Percentiles rank a stretch among this genome's conserved stretches.
Conservation (phyloP, 2,797 vertebrate species). For the Sylvilagus floridanus region DNA sequence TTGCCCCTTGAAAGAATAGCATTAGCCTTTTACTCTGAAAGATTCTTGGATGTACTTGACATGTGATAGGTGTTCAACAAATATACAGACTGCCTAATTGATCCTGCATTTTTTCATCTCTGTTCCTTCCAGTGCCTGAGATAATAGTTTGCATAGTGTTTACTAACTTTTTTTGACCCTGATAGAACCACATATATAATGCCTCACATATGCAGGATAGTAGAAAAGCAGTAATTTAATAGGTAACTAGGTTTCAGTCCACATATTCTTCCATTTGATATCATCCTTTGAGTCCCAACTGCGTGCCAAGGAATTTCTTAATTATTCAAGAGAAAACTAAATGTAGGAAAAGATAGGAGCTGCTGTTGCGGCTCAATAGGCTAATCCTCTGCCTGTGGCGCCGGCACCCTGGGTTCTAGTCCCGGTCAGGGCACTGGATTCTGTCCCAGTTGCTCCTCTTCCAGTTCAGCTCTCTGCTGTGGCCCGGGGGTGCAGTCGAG, state of each 20-base stretch:
- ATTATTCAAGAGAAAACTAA: neutral
- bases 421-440: too few species aligned
- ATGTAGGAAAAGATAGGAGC: too few species aligned
- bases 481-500: too few species aligned
- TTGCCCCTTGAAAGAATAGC: neutral
- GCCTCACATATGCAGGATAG: neutral
- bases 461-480: too few species aligned
- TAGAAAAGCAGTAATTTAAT: neutral
- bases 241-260: neutral
- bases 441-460: too few species aligned
- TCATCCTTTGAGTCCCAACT: neutral
- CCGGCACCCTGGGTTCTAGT: too few species aligned
- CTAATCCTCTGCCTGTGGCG: too few species aligned
- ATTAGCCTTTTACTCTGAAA: conserved; percentile 41
- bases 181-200: neutral
- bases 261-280: neutral
- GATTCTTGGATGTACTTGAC: neutral
- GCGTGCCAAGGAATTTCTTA: neutral
- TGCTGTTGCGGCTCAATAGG: too few species aligned
- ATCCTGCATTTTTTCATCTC: neutral
- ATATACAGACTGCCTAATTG: neutral
- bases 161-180: neutral
- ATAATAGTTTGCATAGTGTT: neutral
- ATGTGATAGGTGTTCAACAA: neutral
- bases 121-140: neutral